Base-by-base conservation (phyloP, 2,888 invertebrate species). In the Drosophila antonietae region DNA sequence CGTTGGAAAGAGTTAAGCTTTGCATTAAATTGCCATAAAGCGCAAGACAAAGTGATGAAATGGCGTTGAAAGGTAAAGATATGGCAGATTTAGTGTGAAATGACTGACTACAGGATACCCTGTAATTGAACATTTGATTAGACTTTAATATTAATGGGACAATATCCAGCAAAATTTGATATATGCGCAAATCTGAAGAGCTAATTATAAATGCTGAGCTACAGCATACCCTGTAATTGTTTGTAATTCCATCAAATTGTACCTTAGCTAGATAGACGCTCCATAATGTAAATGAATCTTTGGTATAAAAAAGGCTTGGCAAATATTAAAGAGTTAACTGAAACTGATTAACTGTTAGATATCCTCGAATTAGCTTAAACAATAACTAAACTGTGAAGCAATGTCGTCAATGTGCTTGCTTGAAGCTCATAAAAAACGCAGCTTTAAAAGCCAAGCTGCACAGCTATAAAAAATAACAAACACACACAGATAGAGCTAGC, bases 381-480 rank as follows among this genome's bases (percentile, higher is more conserved):
- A 28, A 6, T 31, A 10, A 5, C 31, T 5, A n/a, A 49, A n/a
- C 2, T n/a, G 7, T 12, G 0, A 18, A 18, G 8, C 18, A 1
- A 14, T 14, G 18, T 20, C 33, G 12, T 20, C 33, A 8, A 20
- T 33, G 4, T 35, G 18, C n/a, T 3, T 20, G 8, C 35, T 33
- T 12, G 18, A 49, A 33, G 18, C 49, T 18, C 33, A 18, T 49
- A 33, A 49, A 51, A 49, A 51, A 31, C 4, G 31, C 18, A 10
- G 18, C 52, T 37, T 53, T 53, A 53, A 53, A 28, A 37, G 18
- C 51, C 51, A 35, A 18, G 51, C 37, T 53, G 55, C n/a, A 6
- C n/a, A 53, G 65, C 61, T 52, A 64, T 55, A 56, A 68, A 68
- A 68, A 73, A 66, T 61, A 75, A 58, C 49, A 47, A 44, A 46